These are phyloP conservation scores for Calephelis perditalis DNA, from an alignment of 2,888 invertebrate species.

Conservation along the genomic window DNA sequence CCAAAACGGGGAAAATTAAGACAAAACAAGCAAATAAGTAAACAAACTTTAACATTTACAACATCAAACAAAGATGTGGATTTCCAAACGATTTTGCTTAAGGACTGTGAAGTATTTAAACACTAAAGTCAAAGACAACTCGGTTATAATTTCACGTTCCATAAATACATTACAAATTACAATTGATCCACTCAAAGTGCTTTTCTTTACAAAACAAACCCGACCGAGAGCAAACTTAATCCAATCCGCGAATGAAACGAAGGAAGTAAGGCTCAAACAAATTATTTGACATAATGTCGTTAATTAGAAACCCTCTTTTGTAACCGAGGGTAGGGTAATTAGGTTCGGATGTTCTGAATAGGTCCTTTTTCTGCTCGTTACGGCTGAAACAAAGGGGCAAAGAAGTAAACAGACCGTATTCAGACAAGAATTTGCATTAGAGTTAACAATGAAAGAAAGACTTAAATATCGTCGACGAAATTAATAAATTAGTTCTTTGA, in stretches of 20 bases:
- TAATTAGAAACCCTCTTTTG: conserved; percentile 76
- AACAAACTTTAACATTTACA: conserved; percentile 15
- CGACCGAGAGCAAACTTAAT: conserved; percentile 63
- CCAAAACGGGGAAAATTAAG: too few species aligned
- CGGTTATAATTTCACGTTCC: conserved; percentile 2
- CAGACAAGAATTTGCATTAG: conserved; percentile 63
- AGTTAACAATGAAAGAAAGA: conserved; percentile 50
- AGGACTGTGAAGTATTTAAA: conserved; percentile 22
- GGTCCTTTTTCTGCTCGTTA: conserved; percentile 77
- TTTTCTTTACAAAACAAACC: conserved; percentile 56
- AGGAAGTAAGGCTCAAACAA: conserved; percentile 73
- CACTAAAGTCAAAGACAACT: conserved; percentile 17
- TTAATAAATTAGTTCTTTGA: conserved; percentile 14
- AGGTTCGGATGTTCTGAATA: conserved; percentile 75
- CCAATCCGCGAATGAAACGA: conserved; percentile 60
- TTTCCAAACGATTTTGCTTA: too few species aligned
- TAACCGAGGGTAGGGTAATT: conserved; percentile 69
- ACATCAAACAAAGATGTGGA: too few species aligned
- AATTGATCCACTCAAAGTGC: conserved; percentile 38
- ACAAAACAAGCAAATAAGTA: too few species aligned
- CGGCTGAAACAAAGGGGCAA: conserved; percentile 71
- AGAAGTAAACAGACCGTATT: conserved; percentile 72
- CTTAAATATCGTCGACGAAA: conserved; percentile 25
- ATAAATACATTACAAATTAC: conserved; percentile 31
- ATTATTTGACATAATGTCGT: conserved; percentile 79